Base-by-base conservation (phyloP, 30 jellyfish, hydroid and myxozoan species). In the Sanderia malayensis region DNA sequence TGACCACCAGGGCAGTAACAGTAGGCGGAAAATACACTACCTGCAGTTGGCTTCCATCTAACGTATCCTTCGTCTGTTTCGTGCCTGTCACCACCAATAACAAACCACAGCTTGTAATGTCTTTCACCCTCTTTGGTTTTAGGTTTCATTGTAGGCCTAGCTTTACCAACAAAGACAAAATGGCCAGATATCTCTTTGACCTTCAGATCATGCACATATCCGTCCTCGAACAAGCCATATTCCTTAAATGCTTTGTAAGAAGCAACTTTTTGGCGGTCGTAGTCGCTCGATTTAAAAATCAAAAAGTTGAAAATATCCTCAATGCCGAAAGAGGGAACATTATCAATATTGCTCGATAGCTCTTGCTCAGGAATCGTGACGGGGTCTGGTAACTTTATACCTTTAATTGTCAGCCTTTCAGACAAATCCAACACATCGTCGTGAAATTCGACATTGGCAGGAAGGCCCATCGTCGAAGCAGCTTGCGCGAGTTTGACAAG, bases 391-490 rank as follows among this genome's bases (percentile, higher is more conserved):
- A 73, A 41, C 49, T 55, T 73, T 19, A 49, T 18, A 19, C 85
- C 85, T 73, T 73, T 73, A 2, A 73, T 53, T 29, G 74, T 73
- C 61, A 52, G 74, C 64, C 85, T 31, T 13, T 73, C 85, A 53
- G 85, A 73, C 67, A 55, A 73, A 73, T 73, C 85, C 32, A 73
- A 34, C 27, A 18, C 74, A 57, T 55, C 76, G 62, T 53, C 75
- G 46, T 73, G 85, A 73, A 21, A 55, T 31, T 73, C 85, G 6
- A 49, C 85, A 73, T 52, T 58, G 22, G 37, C 17, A 28, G 84
- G 74, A 4, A 72, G 74, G 84, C 84, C 84, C 74, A 72, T 47
- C 63, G 74, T 21, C 7, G 73, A 4, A 47, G 84, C 73, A 21
- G 74, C 74, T 49, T 72, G 37, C 1, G 84, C 84, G n/a, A 72